Evolutionary conservation across 2,888 invertebrate species (phyloP).

Genomic region (Lampropteryx suffumata): DNA sequence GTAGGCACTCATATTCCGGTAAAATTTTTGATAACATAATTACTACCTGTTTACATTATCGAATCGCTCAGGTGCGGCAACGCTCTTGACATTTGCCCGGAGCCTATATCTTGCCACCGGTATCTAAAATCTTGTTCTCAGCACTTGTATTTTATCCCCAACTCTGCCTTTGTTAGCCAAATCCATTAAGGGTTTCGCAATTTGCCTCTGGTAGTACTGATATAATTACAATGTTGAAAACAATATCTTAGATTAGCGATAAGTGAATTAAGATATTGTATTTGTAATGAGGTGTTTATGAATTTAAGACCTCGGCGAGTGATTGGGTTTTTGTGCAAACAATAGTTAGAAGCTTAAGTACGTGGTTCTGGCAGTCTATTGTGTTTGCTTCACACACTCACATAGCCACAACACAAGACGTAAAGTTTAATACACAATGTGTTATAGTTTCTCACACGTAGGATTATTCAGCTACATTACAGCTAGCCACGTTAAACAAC

Average conservation of each 20-base stretch:
- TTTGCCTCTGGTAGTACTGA: slow-evolving; percentile 29
- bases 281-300: slow-evolving; percentile 14
- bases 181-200: slow-evolving; percentile 33
- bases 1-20: too few species aligned
- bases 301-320: slow-evolving; percentile 15
- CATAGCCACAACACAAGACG: slow-evolving; percentile 7
- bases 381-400: slow-evolving; percentile 43
- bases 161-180: slow-evolving; percentile 26
- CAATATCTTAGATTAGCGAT: slow-evolving; percentile 23
- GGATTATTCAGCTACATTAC: slow-evolving; percentile 8
- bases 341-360: slow-evolving; percentile 23
- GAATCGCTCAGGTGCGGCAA: slow-evolving; percentile 38
- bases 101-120: slow-evolving; percentile 32
- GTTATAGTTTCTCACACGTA: slow-evolving; percentile 22
- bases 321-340: slow-evolving; percentile 33
- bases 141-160: slow-evolving; percentile 22
- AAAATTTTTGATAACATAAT: slow-evolving; percentile 15
- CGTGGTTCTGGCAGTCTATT: slow-evolving; percentile 34
- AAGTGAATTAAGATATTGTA: slow-evolving; percentile 25
- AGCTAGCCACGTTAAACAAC: slow-evolving; percentile 22
- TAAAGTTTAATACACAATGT: slow-evolving; percentile 20
- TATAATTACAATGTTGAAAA: slow-evolving; percentile 28
- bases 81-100: slow-evolving; percentile 52
- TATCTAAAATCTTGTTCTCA: slow-evolving; percentile 40
- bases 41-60: slow-evolving; percentile 32